Conservation (phyloP, 2,888 invertebrate species). For the Operophtera brumata region DNA sequence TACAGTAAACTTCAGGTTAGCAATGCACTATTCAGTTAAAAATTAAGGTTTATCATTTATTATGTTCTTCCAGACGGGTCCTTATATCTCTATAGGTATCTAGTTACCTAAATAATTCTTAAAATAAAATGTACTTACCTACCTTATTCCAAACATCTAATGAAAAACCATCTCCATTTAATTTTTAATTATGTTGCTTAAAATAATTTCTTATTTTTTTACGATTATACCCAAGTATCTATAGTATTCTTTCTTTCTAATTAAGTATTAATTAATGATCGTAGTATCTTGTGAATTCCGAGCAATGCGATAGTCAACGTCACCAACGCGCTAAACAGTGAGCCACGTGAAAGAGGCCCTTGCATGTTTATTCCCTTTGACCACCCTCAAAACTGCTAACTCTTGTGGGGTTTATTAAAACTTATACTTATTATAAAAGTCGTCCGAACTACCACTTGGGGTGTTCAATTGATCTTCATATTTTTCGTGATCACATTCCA, state of each 20-base stretch:
- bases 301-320: too few species aligned
- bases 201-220: constrained; percentile 1
- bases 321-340: too few species aligned
- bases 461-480: too few species aligned
- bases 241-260: constrained; percentile 2
- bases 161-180: background rate
- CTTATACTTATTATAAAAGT: too few species aligned
- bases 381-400: too few species aligned
- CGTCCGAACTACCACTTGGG: too few species aligned
- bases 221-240: too few species aligned
- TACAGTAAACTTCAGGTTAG: background rate
- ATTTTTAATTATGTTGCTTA: background rate
- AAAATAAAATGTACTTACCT: background rate
- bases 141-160: background rate
- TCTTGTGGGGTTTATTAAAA: too few species aligned
- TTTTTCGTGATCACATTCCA: too few species aligned
- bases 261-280: constrained; percentile 3
- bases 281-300: background rate
- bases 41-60: background rate
- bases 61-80: background rate
- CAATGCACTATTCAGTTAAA: background rate
- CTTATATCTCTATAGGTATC: background rate
- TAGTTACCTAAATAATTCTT: background rate
- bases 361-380: too few species aligned
- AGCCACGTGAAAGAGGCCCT: too few species aligned